A percentile compares a stretch with the other conserved stretches of the same genome.
phyloP scores from a whole-genome alignment of 2,113 vertebrate genomes.

The Vidua macroura region DNA sequence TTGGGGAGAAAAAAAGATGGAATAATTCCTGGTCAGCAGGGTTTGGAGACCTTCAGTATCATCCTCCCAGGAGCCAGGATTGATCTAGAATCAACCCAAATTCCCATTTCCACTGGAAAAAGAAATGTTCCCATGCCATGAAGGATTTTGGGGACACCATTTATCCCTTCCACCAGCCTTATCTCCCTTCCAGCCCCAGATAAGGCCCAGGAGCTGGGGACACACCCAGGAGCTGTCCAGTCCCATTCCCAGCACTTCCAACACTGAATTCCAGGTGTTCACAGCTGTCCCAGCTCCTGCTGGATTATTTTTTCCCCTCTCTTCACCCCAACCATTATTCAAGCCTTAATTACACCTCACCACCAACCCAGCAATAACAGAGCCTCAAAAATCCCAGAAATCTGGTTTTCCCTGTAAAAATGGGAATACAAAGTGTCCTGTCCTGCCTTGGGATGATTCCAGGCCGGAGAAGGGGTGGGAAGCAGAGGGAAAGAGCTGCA shows the following conservation, averaged over 20 bases:
- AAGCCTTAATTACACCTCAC: neutral
- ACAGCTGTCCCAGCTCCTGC: neutral
- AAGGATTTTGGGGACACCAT: neutral
- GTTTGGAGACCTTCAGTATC: neutral
- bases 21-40: neutral
- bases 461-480: neutral
- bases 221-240: neutral
- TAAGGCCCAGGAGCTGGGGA: too few relatives aligned
- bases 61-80: neutral
- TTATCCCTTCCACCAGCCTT: neutral
- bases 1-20: fast-evolving
- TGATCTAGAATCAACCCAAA: neutral
- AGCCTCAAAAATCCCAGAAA: neutral
- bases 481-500: neutral
- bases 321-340: neutral
- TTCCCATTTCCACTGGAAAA: neutral
- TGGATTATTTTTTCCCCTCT: neutral
- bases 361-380: neutral
- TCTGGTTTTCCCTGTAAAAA: neutral
- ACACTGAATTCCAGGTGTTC: neutral
- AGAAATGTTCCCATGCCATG: fast-evolving
- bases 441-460: neutral
- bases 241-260: neutral
- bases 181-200: neutral
- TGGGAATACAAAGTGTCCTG: neutral